A percentile compares a stretch with the other conserved stretches of the same genome.
Conservation (phyloP, 2,113 vertebrate genomes). For the Pluvialis apricaria region DNA sequence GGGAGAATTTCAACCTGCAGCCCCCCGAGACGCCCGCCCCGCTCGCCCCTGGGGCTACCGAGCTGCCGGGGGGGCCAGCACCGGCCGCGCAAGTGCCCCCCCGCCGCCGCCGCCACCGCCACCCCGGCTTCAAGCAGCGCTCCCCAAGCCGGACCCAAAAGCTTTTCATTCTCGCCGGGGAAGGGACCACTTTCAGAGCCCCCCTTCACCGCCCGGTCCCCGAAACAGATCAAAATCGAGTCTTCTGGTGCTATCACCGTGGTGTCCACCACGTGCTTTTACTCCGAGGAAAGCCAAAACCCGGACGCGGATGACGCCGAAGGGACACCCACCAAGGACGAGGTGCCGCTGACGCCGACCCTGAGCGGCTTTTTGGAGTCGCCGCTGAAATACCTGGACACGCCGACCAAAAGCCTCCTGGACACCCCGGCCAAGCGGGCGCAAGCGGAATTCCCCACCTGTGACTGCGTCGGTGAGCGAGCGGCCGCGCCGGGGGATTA, state of each 20-base stretch:
- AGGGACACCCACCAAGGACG: conserved; percentile 87
- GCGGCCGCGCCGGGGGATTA: rapidly evolving
- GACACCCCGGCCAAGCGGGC: conserved; percentile 90
- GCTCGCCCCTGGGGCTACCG: neutral
- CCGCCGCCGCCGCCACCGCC: rapidly evolving
- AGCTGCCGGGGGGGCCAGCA: neutral
- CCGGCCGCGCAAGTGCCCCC: conserved; percentile 17
- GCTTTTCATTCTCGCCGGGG: neutral
- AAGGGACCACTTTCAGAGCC: conserved; percentile 28
- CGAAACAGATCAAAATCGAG: conserved; percentile 94
- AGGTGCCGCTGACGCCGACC: conserved; percentile 84
- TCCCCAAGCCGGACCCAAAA: neutral
- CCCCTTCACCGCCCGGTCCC: conserved; percentile 69
- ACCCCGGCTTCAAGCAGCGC: neutral
- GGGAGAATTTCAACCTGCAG: conserved; percentile 74
- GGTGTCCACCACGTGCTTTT: conserved; percentile 91
- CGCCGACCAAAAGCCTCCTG: conserved; percentile 91
- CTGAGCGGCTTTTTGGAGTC: conserved; percentile 94
- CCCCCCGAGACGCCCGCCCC: conserved; percentile 44
- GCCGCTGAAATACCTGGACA: conserved; percentile 92
- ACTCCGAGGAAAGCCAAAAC: conserved; percentile 77
- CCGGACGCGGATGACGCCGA: conserved; percentile 62
- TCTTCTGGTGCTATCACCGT: conserved; percentile 89
- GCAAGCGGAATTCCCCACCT: conserved; percentile 89
- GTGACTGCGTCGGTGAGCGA: conserved; percentile 91